phyloP scores from a whole-genome alignment of 2,888 invertebrate genomes.

The Microdon myrmicae region DNA sequence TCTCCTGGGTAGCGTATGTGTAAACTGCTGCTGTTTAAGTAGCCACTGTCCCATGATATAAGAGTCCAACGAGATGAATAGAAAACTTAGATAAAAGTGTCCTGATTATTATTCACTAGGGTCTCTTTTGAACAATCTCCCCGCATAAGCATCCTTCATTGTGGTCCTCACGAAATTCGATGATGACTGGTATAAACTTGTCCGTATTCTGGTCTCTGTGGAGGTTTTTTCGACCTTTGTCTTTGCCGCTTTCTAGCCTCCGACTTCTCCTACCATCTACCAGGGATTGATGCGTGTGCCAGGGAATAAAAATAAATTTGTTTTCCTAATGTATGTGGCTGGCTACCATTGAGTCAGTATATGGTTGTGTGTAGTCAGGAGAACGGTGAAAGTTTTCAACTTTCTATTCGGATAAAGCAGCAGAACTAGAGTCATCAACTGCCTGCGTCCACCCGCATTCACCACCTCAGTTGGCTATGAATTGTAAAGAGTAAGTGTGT shows the following conservation, averaged over 20 bases:
- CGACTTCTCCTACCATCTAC: slow-evolving; percentile 17
- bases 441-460: too few species aligned
- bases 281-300: slow-evolving; percentile 32
- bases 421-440: slow-evolving; percentile 27
- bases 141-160: neutral
- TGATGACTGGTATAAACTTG: slow-evolving; percentile 10
- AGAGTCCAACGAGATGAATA: slow-evolving; percentile 47
- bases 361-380: slow-evolving; percentile 23
- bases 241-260: slow-evolving; percentile 8
- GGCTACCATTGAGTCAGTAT: too few species aligned
- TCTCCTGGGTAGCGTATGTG: slow-evolving; percentile 16
- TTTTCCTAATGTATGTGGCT: slow-evolving; percentile 50
- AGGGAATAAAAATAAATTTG: slow-evolving; percentile 52
- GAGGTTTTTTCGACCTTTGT: slow-evolving; percentile 48
- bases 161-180: too few species aligned
- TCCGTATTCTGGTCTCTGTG: slow-evolving; percentile 20
- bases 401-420: slow-evolving; percentile 22
- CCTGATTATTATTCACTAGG: slow-evolving; percentile 52
- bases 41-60: slow-evolving; percentile 29
- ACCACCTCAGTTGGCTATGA: slow-evolving; percentile 30
- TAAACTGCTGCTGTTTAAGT: too few species aligned
- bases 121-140: slow-evolving; percentile 39
- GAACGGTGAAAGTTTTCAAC: slow-evolving; percentile 38
- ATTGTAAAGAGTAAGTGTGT: slow-evolving; percentile 41
- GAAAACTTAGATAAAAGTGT: slow-evolving; percentile 50